phyloP scores from a whole-genome alignment of 2,888 invertebrate species.

The Brachylomia viminalis region DNA sequence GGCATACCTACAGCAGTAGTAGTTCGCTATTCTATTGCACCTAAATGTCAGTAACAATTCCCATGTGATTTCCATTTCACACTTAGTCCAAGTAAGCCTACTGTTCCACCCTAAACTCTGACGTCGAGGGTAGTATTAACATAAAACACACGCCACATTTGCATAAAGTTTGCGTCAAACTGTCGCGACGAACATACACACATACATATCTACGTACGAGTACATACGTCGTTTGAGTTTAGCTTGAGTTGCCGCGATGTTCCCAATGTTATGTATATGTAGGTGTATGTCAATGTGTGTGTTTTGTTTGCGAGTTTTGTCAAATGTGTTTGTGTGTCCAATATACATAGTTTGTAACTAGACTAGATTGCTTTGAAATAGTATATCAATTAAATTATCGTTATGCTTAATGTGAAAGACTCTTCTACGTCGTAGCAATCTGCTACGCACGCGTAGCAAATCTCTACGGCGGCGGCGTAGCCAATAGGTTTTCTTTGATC shows the following conservation, averaged over 20 bases:
- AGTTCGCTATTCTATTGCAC: background rate
- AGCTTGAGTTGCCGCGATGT: conserved; percentile 38
- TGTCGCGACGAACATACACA: conserved; percentile 33
- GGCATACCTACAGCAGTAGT: background rate
- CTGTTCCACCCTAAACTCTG: conserved; percentile 21
- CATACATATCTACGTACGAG: background rate
- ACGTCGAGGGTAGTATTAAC: conserved; percentile 48
- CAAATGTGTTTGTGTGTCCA: conserved; percentile 13
- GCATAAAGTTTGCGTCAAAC: conserved; percentile 58
- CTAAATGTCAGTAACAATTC: background rate
- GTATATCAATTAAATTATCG: background rate
- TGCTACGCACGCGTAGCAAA: conserved; percentile 31
- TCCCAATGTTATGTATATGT: conserved; percentile 3
- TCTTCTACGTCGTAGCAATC: conserved; percentile 4
- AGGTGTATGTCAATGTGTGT: background rate
- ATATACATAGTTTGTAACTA: background rate
- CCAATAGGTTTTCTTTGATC: conserved; percentile 34
- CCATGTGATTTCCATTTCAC: background rate
- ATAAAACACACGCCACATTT: conserved; percentile 59
- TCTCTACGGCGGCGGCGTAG: conserved; percentile 22
- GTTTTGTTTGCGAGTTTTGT: conserved; percentile 18
- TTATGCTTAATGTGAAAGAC: background rate
- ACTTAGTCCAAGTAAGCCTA: conserved; percentile 23
- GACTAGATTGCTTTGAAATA: background rate
- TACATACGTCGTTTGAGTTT: conserved; percentile 26